phyloP scores from a whole-genome alignment of 2,888 invertebrate species.

The Brachypalpus laphriformis region DNA sequence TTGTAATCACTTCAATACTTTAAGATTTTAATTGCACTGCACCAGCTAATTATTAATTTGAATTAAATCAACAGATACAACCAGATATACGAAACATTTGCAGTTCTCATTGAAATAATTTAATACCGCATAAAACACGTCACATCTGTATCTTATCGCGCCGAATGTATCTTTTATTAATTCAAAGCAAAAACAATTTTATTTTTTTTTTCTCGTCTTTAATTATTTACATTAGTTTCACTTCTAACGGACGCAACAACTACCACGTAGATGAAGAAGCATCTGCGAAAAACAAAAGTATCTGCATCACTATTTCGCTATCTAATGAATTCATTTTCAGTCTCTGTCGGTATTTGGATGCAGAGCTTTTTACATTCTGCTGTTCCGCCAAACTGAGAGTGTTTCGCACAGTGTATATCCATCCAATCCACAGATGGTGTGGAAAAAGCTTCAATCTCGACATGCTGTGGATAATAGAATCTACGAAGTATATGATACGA shows the following conservation, averaged over 20 bases:
- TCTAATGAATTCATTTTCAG: slow-evolving; percentile 65
- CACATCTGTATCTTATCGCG: slow-evolving; percentile 21
- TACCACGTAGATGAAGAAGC: slow-evolving; percentile 41
- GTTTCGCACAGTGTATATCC: slow-evolving; percentile 30
- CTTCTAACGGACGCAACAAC: slow-evolving; percentile 37
- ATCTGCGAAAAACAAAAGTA: slow-evolving; percentile 72
- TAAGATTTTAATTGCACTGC: background rate
- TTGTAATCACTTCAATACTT: slow-evolving; percentile 23
- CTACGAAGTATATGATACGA: background rate
- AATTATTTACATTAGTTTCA: slow-evolving; percentile 20
- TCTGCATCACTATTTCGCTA: slow-evolving; percentile 72
- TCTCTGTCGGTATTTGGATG: slow-evolving; percentile 56
- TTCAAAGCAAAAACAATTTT: too few relatives aligned
- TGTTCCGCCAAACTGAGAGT: slow-evolving; percentile 11
- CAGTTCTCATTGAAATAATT: background rate
- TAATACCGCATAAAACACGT: background rate
- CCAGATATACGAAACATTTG: background rate
- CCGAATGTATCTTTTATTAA: background rate
- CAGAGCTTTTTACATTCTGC: slow-evolving; percentile 44
- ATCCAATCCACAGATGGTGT: slow-evolving; percentile 20
- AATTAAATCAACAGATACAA: slow-evolving; percentile 30
- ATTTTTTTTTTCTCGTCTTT: background rate
- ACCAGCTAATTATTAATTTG: background rate
- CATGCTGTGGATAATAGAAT: background rate
- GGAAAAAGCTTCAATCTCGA: slow-evolving; percentile 32